phyloP scores from a whole-genome alignment of 2,113 vertebrate species.

The Brachirus orientalis region DNA sequence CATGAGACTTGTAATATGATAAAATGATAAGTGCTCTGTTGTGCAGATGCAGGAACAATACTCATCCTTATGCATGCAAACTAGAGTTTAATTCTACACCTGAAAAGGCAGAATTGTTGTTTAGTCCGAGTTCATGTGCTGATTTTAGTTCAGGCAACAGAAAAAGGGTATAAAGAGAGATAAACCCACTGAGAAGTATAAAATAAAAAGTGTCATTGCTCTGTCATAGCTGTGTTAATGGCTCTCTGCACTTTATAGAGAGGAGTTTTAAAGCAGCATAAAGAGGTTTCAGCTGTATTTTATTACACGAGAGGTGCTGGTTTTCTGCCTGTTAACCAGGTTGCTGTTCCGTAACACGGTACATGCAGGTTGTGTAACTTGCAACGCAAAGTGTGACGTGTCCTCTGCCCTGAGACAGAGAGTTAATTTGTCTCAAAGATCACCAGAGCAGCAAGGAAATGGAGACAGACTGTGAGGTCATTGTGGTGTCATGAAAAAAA shows the following conservation, averaged over 20 bases:
- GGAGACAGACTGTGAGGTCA: constrained; percentile 16
- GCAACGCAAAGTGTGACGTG: constrained; percentile 5
- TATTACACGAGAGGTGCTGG: background rate
- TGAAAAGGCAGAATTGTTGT: background rate
- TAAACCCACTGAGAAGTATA: background rate
- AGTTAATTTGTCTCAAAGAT: constrained; percentile 43
- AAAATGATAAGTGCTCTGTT: background rate
- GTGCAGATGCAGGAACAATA: background rate
- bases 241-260: background rate
- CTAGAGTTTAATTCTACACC: background rate
- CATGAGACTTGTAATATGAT: background rate
- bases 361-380: background rate
- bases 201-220: constrained; percentile 4
- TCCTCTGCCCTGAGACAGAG: constrained; percentile 32
- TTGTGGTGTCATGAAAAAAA: no score
- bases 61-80: background rate
- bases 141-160: background rate
- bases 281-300: background rate
- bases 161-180: background rate
- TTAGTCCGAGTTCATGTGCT: background rate
- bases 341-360: background rate
- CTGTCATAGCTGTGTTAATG: background rate
- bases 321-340: constrained; percentile 25
- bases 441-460: no score
- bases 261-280: background rate